Base-by-base conservation (phyloP, 2,888 invertebrate species). In the Campoletis raptor region DNA sequence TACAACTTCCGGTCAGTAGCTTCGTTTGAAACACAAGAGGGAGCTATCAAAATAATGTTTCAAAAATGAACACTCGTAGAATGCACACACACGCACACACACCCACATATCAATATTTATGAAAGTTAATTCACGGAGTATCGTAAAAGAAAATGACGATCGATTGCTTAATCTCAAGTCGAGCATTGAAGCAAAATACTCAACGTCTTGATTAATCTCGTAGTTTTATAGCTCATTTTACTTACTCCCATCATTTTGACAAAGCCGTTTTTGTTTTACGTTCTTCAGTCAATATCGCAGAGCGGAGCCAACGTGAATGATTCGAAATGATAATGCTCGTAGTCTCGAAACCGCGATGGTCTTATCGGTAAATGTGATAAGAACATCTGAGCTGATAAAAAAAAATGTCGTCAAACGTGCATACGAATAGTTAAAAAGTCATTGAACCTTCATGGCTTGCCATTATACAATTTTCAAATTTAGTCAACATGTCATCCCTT, bases 171-270 rank as follows among this genome's bases (percentile, higher is more conserved):
- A 21, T 69, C 30, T 36, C 24, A 40, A 30, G 10, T 9, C 64
- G 15, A 61, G 61, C 37, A 37, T 12, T 6, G 48, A 69, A 67
- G 48, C 48, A 61, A 79, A 54, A 61, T 37, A n/a, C 52, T 6
- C 37, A 36, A 9, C 15, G 37, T 40, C 15, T 10, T 78, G 21
- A 37, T 54, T 48, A 69, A 54, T n/a, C 67, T 40, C 72, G 30
- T 64, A 30, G 37, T 52, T 18, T 21, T 12, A 6, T 42, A 30
- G 66, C 30, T n/a, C 61, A 37, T 30, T 15, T n/a, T 70, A 89
- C 89, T 89, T 73, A 89, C 89, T 54, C 85, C 85, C 88, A 89
- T 89, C 89, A 89, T 89, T 69, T 83, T 88, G 76, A 74, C 69
- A 57, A 10, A 48, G 61, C n/a, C 18, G 76, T 81, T 78, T 77